Percentiles rank a stretch among this genome's conserved stretches.
Evolutionary conservation across 2,797 vertebrate species (phyloP).

Genomic region (Siniperca undulata): DNA sequence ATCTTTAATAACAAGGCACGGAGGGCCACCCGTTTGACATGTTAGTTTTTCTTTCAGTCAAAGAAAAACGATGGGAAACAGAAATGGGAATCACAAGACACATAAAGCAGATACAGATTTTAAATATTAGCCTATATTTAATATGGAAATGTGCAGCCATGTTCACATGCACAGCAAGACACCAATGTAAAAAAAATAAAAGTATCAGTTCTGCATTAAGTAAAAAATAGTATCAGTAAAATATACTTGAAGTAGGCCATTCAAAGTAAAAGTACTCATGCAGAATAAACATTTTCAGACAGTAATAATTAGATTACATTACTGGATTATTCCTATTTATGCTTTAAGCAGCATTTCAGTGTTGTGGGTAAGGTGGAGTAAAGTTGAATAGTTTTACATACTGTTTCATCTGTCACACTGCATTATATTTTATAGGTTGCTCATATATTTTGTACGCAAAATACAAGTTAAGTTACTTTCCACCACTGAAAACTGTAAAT

Average conservation of each 20-base stretch:
- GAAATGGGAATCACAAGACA: conserved; percentile 9
- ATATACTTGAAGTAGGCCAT: background rate
- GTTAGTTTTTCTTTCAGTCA: conserved; percentile 51
- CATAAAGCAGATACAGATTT: too few relatives aligned
- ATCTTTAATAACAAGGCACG: conserved; percentile 77
- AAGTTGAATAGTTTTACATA: background rate
- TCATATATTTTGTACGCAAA: background rate
- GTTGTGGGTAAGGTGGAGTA: background rate
- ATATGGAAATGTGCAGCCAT: background rate
- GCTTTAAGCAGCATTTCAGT: background rate
- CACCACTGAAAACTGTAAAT: background rate
- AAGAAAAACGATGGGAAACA: conserved; percentile 22
- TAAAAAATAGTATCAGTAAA: background rate
- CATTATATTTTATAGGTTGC: background rate
- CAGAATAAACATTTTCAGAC: background rate
- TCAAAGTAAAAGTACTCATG: background rate
- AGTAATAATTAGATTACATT: background rate
- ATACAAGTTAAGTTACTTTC: background rate
- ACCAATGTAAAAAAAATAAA: background rate
- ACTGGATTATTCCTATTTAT: background rate
- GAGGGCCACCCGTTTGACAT: conserved; percentile 64
- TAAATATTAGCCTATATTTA: too few relatives aligned
- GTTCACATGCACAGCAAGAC: background rate
- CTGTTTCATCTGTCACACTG: background rate
- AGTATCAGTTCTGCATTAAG: background rate